Evolutionary conservation across 2,797 vertebrate genomes (phyloP), one percentile per base, ranked within the genome.

Genomic region (Danio tinwini): DNA sequence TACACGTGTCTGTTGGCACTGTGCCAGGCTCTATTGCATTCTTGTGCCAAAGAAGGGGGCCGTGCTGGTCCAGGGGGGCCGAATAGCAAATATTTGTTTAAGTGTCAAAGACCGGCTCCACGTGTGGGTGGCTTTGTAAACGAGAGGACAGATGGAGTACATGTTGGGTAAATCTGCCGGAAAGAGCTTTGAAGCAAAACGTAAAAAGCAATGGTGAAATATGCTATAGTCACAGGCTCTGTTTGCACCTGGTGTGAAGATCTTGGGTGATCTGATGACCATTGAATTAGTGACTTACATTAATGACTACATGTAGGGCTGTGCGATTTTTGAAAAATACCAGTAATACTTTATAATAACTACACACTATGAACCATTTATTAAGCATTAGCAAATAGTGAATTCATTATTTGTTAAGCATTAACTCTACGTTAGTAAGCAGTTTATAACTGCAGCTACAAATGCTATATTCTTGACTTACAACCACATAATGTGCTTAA

Each of bases 61-160:
- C 19, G 10, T 42, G 44, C n/a, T 58, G 29, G 73, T 88, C 83
- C 84, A 76, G 86, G 45, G 45, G 77, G 37, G 72, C n/a, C 40
- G 58, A 76, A 78, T 44, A 64, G 81, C 88, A 89, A 91, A 92
- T 91, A 91, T 93, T 93, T 85, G 90, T 88, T 91, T 90, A 61
- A 88, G 85, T 88, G 87, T 88, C 73, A 87, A 84, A 87, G 86
- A 82, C 70, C 83, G 86, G 81, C 74, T 81, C 17, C 56, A 80
- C 59, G 81, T 81, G 67, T 84, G 84, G 82, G 81, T 79, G 78
- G 78, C 67, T 77, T 70, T 82, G 78, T 79, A 67, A 80, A 64
- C 42, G 39, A 47, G 71, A 68, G 50, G 47, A 82, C 81, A 86
- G 82, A 87, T 83, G 75, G 80, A 81, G 67, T 49, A 47, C 70